Conservation (phyloP, 2,888 invertebrate species). For the Melanotus villosus region DNA sequence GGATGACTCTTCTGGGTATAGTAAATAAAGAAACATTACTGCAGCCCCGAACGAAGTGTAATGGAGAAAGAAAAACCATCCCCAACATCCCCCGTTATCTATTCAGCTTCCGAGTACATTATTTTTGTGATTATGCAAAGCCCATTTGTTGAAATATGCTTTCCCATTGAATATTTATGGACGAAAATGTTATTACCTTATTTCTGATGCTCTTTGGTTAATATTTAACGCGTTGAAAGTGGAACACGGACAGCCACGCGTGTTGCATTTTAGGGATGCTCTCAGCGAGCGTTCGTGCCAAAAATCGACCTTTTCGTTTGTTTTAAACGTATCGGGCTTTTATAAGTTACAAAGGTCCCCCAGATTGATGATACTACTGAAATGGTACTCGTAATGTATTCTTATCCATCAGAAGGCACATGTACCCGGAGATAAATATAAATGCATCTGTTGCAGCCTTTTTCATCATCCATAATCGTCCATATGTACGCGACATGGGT, state of each 20-base stretch:
- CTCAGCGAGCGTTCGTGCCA: too few species aligned
- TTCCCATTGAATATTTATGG: too few species aligned
- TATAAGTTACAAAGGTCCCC: too few species aligned
- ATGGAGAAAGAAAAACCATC: conserved; percentile 16
- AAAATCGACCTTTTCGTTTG: too few species aligned
- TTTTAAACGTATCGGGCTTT: too few species aligned
- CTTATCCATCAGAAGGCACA: neutral
- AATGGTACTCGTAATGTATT: neutral
- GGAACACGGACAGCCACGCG: too few species aligned
- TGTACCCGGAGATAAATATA: conserved; percentile 8
- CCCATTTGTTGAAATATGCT: neutral
- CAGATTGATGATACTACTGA: neutral
- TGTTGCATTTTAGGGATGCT: too few species aligned
- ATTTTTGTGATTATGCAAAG: conserved; percentile 23
- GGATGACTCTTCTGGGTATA: conserved; percentile 39
- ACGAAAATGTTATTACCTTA: too few species aligned
- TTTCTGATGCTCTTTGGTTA: too few species aligned
- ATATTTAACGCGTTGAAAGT: too few species aligned
- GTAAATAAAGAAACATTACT: conserved; percentile 34
- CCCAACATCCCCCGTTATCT: conserved; percentile 14
- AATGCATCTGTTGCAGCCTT: conserved; percentile 35
- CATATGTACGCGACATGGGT: conserved; percentile 30
- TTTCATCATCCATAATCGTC: conserved; percentile 39
- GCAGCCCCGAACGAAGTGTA: conserved; percentile 26
- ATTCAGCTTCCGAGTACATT: conserved; percentile 8